phyloP scores from a whole-genome alignment of 2,888 invertebrate species.

The Brassicogethes aeneus region DNA sequence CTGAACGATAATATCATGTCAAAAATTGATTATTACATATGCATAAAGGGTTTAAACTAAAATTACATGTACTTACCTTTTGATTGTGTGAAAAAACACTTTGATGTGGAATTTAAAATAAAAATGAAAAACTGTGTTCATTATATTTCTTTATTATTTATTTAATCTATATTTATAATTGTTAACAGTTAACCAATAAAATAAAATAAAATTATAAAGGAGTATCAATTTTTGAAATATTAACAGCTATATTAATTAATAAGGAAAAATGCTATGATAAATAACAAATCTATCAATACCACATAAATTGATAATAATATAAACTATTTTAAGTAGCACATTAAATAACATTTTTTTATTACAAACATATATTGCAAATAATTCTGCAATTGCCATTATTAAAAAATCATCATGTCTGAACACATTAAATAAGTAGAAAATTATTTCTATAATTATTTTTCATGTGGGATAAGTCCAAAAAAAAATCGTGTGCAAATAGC shows the following conservation, averaged over 20 bases:
- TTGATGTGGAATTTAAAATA: too few relatives aligned
- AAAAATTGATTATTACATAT: too few relatives aligned
- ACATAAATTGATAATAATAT: constrained; percentile 22
- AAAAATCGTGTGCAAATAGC: neutral
- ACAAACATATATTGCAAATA: constrained; percentile 17
- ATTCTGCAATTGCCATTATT: constrained; percentile 3
- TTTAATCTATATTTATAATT: constrained; percentile 28
- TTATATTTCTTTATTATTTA: constrained; percentile 23
- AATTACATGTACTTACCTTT: too few relatives aligned
- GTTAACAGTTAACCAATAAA: constrained; percentile 30
- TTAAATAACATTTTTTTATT: constrained; percentile 23
- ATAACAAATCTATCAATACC: constrained; percentile 13
- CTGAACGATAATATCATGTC: too few relatives aligned
- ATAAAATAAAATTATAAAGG: constrained; percentile 23
- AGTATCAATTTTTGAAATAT: constrained; percentile 23
- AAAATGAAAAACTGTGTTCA: constrained; percentile 1
- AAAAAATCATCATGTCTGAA: constrained; percentile 11
- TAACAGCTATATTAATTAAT: constrained; percentile 28
- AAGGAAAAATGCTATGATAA: constrained; percentile 26
- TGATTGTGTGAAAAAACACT: too few relatives aligned
- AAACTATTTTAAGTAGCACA: constrained; percentile 31
- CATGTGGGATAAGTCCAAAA: constrained; percentile 6
- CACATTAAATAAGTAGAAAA: constrained; percentile 10
- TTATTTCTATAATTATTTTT: constrained; percentile 8
- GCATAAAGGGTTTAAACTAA: too few relatives aligned